Conservation (phyloP, 1,140 invertebrate genomes). For the Hycleus phaleratus region DNA sequence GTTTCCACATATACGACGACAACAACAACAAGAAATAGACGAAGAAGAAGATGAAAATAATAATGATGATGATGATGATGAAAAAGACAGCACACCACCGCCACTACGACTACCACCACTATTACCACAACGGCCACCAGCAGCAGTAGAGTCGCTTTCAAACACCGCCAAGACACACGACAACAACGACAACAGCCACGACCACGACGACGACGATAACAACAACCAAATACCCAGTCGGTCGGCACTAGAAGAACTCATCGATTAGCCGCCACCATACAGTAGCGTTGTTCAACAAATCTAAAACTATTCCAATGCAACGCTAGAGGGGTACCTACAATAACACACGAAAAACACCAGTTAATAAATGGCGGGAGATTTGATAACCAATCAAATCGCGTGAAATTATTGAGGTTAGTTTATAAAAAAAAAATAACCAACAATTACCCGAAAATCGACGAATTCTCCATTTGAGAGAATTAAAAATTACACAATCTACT, state of each 20-base stretch:
- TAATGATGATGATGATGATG: too few relatives aligned
- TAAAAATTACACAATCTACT: too few relatives aligned
- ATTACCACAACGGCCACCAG: not conserved
- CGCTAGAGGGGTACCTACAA: constrained; percentile 22
- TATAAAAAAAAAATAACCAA: too few relatives aligned
- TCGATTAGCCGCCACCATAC: constrained; percentile 19
- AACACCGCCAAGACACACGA: not conserved
- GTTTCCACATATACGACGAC: too few relatives aligned
- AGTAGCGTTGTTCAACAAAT: constrained; percentile 3
- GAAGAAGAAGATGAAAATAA: not conserved
- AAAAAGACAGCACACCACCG: too few relatives aligned
- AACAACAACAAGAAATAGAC: too few relatives aligned
- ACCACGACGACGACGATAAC: constrained; percentile 1
- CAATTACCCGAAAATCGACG: too few relatives aligned
- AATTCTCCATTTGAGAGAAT: too few relatives aligned
- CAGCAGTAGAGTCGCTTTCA: not conserved
- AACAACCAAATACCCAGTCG: too few relatives aligned
- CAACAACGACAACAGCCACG: not conserved
- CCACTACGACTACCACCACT: not conserved
- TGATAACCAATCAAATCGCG: not conserved
- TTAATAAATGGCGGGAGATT: constrained; percentile 15
- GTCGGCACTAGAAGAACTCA: constrained; percentile 7
- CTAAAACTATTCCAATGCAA: constrained; percentile 4
- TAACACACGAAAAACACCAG: constrained; percentile 7
- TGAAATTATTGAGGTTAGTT: constrained; percentile 4